These are phyloP conservation scores for Engystomops pustulosus DNA, from an alignment of 2,113 vertebrate species.

Conservation along the genomic window DNA sequence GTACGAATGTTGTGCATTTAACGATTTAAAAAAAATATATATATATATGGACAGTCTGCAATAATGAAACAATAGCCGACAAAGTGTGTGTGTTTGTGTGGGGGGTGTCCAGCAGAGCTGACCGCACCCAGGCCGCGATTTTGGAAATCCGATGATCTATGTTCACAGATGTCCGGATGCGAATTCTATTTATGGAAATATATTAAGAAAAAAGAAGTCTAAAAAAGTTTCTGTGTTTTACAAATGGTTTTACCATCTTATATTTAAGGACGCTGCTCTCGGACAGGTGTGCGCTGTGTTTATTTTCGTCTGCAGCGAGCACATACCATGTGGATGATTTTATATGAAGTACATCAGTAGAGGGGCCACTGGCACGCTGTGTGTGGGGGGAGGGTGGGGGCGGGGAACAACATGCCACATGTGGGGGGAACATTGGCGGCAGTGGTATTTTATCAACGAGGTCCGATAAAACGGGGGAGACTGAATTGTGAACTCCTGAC, in stretches of 20 bases:
- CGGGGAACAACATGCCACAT: conserved; percentile 76
- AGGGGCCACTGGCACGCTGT: conserved; percentile 84
- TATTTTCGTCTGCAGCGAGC: conserved; percentile 86
- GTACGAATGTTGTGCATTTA: conserved; percentile 99
- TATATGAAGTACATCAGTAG: conserved; percentile 92
- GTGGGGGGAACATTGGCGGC: conserved; percentile 76
- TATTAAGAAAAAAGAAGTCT: conserved; percentile 22
- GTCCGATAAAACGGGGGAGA: conserved; percentile 71
- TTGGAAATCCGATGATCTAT: conserved; percentile 85
- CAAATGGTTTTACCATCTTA: conserved; percentile 97
- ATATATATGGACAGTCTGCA: conserved; percentile 92
- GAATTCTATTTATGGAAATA: conserved; percentile 92
- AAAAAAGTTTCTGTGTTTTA: conserved; percentile 89
- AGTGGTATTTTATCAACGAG: conserved; percentile 85
- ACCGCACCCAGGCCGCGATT: conserved; percentile 91
- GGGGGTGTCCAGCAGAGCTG: conserved; percentile 98
- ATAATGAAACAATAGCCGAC: conserved; percentile 80
- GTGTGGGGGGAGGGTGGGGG: conserved; percentile 67
- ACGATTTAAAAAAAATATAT: conserved; percentile 73
- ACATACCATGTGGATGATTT: conserved; percentile 89
- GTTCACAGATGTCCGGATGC: conserved; percentile 92
- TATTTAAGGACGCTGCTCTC: conserved; percentile 84
- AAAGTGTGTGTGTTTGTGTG: conserved; percentile 65
- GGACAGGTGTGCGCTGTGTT: conserved; percentile 85
- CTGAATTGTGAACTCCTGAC: conserved; percentile 77